Conservation (phyloP, 2,113 vertebrate species). For the Zeus faber region DNA sequence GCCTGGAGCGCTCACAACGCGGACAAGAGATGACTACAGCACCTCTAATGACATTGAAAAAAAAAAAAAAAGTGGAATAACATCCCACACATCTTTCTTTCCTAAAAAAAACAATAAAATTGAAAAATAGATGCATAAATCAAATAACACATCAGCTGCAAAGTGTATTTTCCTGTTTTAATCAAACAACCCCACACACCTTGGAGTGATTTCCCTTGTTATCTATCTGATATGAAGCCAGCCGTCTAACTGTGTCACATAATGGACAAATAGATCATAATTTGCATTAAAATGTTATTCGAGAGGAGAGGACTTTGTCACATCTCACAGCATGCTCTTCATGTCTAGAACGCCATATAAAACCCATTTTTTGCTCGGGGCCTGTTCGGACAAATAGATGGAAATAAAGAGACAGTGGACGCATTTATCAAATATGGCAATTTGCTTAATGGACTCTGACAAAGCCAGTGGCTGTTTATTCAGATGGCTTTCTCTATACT, state of each 20-base stretch:
- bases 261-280: slow-evolving; percentile 24
- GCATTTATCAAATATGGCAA: slow-evolving; percentile 71
- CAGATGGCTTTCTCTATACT: slow-evolving; percentile 66
- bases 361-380: slow-evolving; percentile 41
- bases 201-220: slow-evolving; percentile 22
- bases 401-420: slow-evolving; percentile 33
- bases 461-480: slow-evolving; percentile 70
- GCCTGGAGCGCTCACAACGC: slow-evolving; percentile 18
- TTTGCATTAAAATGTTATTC: slow-evolving; percentile 40
- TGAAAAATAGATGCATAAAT: slow-evolving; percentile 17
- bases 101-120: slow-evolving; percentile 2
- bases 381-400: slow-evolving; percentile 37
- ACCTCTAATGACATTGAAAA: too few relatives aligned
- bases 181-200: slow-evolving; percentile 14
- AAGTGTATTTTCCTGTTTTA: slow-evolving; percentile 22
- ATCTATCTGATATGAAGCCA: slow-evolving; percentile 21
- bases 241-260: slow-evolving; percentile 10
- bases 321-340: slow-evolving; percentile 17
- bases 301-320: slow-evolving; percentile 17
- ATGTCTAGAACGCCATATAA: slow-evolving; percentile 39
- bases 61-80: too few relatives aligned
- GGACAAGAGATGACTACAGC: slow-evolving; percentile 13
- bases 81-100: slow-evolving; percentile 13
- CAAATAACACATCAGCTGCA: slow-evolving; percentile 9
- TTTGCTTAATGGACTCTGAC: slow-evolving; percentile 76